phyloP scores from a whole-genome alignment of 2,888 invertebrate species.

The Lithophane semibrunnea region DNA sequence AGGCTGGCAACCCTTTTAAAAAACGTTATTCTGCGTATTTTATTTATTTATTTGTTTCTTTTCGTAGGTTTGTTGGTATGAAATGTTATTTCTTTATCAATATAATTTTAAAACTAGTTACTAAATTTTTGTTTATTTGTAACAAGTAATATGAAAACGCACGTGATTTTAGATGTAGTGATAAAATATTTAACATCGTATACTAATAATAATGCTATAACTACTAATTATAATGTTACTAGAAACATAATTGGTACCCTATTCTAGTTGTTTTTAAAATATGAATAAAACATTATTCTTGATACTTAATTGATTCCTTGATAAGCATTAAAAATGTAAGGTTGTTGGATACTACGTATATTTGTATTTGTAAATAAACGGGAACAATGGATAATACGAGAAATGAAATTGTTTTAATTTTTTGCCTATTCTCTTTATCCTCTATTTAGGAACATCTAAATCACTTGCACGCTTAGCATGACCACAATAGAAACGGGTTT shows the following conservation, averaged over 20 bases:
- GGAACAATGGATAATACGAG: slow-evolving; percentile 46
- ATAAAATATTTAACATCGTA: slow-evolving; percentile 14
- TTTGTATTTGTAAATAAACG: slow-evolving; percentile 62
- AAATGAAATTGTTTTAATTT: slow-evolving; percentile 24
- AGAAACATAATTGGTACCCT: slow-evolving; percentile 17
- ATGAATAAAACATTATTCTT: slow-evolving; percentile 42
- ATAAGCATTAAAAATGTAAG: slow-evolving; percentile 52
- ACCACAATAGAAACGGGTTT: too few species aligned
- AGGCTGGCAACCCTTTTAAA: slow-evolving; percentile 14
- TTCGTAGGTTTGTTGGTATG: neutral
- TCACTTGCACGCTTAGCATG: neutral
- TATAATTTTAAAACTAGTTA: neutral
- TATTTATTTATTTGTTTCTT: neutral
- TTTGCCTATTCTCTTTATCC: neutral
- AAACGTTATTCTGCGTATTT: neutral
- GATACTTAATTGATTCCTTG: neutral
- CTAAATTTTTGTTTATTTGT: neutral
- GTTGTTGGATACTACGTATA: slow-evolving; percentile 62
- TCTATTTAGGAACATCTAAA: neutral
- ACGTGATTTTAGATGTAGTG: slow-evolving; percentile 24
- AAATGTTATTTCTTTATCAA: neutral
- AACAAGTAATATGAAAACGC: slow-evolving; percentile 6
- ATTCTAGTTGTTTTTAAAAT: slow-evolving; percentile 38
- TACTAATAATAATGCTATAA: too few species aligned
- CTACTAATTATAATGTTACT: neutral